phyloP scores from a whole-genome alignment of 1,140 invertebrate genomes.

The Halesus radiatus region DNA sequence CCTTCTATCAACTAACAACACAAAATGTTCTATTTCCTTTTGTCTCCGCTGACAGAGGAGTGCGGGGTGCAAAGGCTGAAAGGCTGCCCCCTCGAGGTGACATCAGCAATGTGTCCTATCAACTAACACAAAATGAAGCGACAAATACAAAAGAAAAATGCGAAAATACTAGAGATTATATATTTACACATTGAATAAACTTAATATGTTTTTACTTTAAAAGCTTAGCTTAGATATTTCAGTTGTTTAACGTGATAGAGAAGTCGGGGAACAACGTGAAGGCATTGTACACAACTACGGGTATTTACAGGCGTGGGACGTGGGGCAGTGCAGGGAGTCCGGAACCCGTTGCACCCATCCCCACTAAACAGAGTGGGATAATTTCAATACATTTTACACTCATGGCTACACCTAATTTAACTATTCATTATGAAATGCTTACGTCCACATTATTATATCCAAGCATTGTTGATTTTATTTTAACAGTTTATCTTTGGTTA shows the following conservation, averaged over 20 bases:
- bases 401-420: constrained; percentile 23
- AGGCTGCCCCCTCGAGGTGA: background rate
- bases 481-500: constrained; percentile 37
- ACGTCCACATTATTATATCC: constrained; percentile 14
- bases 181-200: constrained; percentile 14
- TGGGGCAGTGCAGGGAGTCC: background rate
- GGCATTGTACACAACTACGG: constrained; percentile 33
- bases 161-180: constrained; percentile 12
- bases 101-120: background rate
- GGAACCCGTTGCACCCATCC: background rate
- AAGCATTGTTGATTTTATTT: constrained; percentile 14
- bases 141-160: constrained; percentile 27
- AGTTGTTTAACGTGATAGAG: constrained; percentile 34
- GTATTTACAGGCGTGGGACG: background rate
- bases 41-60: too few relatives aligned
- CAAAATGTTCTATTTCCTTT: constrained; percentile 2
- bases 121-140: constrained; percentile 19
- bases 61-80: too few relatives aligned
- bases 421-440: constrained; percentile 22
- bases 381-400: constrained; percentile 2
- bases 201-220: constrained; percentile 19
- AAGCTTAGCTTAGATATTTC: constrained; percentile 32
- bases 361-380: background rate
- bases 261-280: constrained; percentile 6
- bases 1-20: background rate